These are phyloP conservation scores for Spilogale gracilis DNA, from an alignment of 2,113 vertebrate genomes.

Conservation along the genomic window DNA sequence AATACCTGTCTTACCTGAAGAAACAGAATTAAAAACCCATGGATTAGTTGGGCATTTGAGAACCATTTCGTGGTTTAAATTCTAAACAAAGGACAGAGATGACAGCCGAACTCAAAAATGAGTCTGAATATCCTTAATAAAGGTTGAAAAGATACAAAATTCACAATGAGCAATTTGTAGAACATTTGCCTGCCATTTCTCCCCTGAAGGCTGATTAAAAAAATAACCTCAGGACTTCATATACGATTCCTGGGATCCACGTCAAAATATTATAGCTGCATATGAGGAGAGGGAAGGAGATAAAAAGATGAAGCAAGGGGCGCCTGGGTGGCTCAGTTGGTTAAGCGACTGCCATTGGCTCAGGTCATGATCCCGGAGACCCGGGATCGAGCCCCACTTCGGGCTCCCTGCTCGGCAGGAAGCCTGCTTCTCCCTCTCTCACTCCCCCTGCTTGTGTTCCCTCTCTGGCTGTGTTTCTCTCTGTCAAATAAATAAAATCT, in stretches of 20 bases:
- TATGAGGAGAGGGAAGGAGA: not conserved
- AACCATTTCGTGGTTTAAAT: slow-evolving; percentile 39
- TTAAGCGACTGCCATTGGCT: too few species aligned
- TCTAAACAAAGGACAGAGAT: slow-evolving; percentile 49
- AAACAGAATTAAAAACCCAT: slow-evolving; percentile 16
- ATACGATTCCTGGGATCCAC: not conserved
- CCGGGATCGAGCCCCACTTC: too few species aligned
- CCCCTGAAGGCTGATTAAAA: not conserved
- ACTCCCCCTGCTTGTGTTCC: too few species aligned
- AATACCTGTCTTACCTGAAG: not conserved
- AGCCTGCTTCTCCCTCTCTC: too few species aligned
- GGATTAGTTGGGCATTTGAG: not conserved
- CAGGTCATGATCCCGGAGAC: too few species aligned
- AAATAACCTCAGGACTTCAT: not conserved
- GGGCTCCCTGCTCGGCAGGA: too few species aligned
- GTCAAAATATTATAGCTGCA: slow-evolving; percentile 32
- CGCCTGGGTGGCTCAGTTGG: too few species aligned
- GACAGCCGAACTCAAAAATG: slow-evolving; percentile 25
- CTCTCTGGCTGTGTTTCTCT: too few species aligned
- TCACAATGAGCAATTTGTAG: not conserved
- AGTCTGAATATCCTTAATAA: slow-evolving; percentile 19
- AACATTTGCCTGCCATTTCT: slow-evolving; percentile 20
- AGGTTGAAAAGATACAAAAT: slow-evolving; percentile 12
- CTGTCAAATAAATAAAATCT: too few species aligned
- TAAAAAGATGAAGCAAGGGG: not conserved